These are phyloP conservation scores for Origma solitaria DNA, from an alignment of 2,113 vertebrate genomes.

Conservation along the genomic window DNA sequence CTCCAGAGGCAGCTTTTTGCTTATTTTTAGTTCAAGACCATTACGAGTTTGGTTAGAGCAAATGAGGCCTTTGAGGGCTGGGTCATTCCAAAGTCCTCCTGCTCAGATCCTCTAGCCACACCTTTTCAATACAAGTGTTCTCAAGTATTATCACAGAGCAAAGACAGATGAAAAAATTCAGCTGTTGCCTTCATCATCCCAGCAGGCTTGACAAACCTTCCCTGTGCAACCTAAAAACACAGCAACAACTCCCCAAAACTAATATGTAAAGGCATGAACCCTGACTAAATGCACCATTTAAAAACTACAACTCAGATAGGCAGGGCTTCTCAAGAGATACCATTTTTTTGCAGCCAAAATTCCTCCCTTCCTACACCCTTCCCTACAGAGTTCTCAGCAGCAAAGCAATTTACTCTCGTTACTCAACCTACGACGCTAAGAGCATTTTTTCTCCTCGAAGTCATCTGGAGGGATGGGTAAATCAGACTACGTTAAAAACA, in stretches of 20 bases:
- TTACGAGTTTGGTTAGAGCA: not conserved
- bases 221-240: not conserved
- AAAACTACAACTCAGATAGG: not conserved
- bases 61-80: not conserved
- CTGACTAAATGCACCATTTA: not conserved
- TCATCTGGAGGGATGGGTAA: not conserved
- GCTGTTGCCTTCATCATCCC: not conserved
- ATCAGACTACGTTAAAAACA: not conserved
- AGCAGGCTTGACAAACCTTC: not conserved
- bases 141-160: not conserved
- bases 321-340: not conserved
- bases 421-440: not conserved
- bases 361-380: conserved; percentile 20
- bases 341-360: not conserved
- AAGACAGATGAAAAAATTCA: not conserved
- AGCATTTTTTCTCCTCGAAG: not conserved
- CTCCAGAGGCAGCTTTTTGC: not conserved
- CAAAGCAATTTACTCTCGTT: not conserved
- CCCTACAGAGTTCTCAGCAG: not conserved
- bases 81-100: not conserved
- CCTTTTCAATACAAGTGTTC: not conserved
- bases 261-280: not conserved
- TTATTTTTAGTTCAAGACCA: not conserved
- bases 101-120: not conserved
- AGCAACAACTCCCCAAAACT: not conserved